Base-by-base conservation (phyloP, 2,113 vertebrate species). In the Dipodomys stephensi region DNA sequence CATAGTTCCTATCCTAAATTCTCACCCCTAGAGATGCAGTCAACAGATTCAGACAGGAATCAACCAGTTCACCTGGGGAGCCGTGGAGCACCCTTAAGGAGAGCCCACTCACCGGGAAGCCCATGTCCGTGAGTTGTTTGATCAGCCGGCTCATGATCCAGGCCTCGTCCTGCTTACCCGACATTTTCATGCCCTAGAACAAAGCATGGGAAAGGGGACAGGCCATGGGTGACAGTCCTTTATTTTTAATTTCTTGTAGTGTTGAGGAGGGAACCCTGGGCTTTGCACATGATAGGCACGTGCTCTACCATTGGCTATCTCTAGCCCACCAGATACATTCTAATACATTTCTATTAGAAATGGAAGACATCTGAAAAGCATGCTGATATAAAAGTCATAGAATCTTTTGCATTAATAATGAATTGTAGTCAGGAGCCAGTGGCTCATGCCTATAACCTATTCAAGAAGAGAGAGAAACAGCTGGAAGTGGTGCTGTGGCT, bases 41-140 rank as follows among this genome's bases (percentile, higher is more conserved):
- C 10, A 74, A 9, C 49, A 44, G 19, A 18, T 2, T 27, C 0
- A 6, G 67, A 15, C 44, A 44, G 49, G 78, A 73, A 9, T 11
- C 22, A 1, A 18, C 0, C 0, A 3, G 5, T 62, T 23, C 23
- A 44, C 73, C 46, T 27, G 3, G 39, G 35, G n/a, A 32, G 6
- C 27, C 6, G 9, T 6, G 30, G 23, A 39, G 57, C n/a, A 87
- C 44, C 35, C 74, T 25, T 13, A 74, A 10, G 15, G 22, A 67
- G 20, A 12, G 15, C 39, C 4, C 97, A 98, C 98, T 97, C 98
- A 99, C 99, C 97, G 99, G 99, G 98, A 99, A 99, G 98, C 99
- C 99, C 99, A 99, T 99, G 98, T 99, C 99, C 92, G 99, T 99
- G 97, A 99, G 99, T 97, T 99, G 99, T 97, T 99, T 99, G 97